Evolutionary conservation across 2,797 vertebrate species (phyloP), one percentile per base, ranked within the genome.

Genomic region (Orestias chungarensis): DNA sequence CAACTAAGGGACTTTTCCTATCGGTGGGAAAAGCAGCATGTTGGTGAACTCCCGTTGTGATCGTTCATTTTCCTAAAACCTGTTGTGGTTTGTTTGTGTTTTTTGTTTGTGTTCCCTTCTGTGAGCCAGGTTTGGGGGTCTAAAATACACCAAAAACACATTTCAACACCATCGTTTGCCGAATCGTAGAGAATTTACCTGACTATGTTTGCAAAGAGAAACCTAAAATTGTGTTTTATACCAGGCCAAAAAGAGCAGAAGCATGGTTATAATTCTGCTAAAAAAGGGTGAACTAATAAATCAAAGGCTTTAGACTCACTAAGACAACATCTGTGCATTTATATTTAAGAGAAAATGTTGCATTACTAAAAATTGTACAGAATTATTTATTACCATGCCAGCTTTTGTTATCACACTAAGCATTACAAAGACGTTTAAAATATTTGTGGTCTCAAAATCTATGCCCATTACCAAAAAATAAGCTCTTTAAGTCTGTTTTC

Each of bases 1-100:
- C 71, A 79, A 54, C 70, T 1, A 31, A 31, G 64, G 47, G 46
- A 50, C 55, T 33, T 70, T 68, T 33, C 47, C n/a, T 42, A 68
- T 66, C 66, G 59, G 71, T 70, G 50, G 38, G 11, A 11, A 64
- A n/a, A 29, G 29, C 6, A 46, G 2, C 50, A 43, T 11, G 5
- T 0, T 33, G 7, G 1, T n/a, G 1, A 33, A 33, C 50, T 65
- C 64, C 18, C 72, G 9, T 23, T 55, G 1, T n/a, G 68, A 55
- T 31, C 0, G 1, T 31, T 67, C 29, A 47, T 65, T 33, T 44
- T 1, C 9, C 14, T n/a, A 61, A 20, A 38, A n/a, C n/a, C 57
- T 20, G 2, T 33, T 12, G 31, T 9, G 4, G 59, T 12, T 0
- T 71, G 46, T 64, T 62, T 64, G 27, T n/a, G 50, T 9, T 79